Evolutionary conservation across 2,113 vertebrate genomes (phyloP).

Genomic region (Pholis gunnellus): DNA sequence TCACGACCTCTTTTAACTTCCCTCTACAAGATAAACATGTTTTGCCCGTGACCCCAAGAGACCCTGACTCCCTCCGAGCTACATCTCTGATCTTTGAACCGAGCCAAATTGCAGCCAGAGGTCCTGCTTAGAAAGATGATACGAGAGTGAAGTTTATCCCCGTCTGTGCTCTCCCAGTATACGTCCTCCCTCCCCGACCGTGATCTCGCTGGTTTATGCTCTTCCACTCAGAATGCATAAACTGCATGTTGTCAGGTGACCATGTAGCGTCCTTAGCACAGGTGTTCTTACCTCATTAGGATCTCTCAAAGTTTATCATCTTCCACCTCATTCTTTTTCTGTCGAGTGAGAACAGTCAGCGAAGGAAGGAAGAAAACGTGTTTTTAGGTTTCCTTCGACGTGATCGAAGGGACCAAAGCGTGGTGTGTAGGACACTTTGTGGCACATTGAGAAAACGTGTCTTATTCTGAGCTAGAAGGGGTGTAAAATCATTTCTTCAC

Average conservation of each 20-base stretch:
- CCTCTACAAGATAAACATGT: slow-evolving; percentile 48
- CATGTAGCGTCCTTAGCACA: neutral
- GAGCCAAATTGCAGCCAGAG: slow-evolving; percentile 51
- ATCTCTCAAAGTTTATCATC: slow-evolving; percentile 2
- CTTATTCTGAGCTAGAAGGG: neutral
- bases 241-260: neutral
- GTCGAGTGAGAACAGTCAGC: neutral
- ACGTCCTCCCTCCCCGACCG: neutral
- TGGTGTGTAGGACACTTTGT: neutral
- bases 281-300: neutral
- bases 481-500: neutral
- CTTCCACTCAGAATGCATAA: no score
- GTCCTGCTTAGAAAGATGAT: slow-evolving; percentile 21
- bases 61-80: slow-evolving; percentile 36
- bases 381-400: neutral
- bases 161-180: neutral
- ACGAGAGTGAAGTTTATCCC: slow-evolving; percentile 20
- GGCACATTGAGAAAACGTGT: neutral
- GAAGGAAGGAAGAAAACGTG: neutral
- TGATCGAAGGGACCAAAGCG: neutral
- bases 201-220: neutral
- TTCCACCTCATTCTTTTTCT: slow-evolving; percentile 25
- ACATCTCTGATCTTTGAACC: slow-evolving; percentile 63
- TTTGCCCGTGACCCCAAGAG: slow-evolving; percentile 45
- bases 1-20: slow-evolving; percentile 20